Evolutionary conservation across 2,113 vertebrate species (phyloP).

Genomic region (Aix galericulata): DNA sequence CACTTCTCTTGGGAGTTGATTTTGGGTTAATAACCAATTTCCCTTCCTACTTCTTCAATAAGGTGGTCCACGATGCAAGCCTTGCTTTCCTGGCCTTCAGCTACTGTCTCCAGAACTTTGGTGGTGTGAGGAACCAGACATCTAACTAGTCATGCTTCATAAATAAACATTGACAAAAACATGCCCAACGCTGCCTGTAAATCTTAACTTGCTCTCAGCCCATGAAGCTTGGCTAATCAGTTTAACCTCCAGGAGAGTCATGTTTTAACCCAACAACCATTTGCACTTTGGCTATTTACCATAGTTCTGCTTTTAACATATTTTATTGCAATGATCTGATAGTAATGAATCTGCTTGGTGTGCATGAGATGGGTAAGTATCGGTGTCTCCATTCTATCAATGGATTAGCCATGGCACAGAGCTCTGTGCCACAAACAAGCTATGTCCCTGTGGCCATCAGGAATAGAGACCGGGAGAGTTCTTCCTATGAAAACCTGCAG

Average conservation of each 20-base stretch:
- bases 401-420: neutral
- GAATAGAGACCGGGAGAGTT: neutral
- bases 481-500: neutral
- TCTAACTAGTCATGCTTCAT: slow-evolving; percentile 28
- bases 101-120: slow-evolving; percentile 67
- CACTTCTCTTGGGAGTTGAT: neutral
- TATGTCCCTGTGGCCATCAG: neutral
- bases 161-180: slow-evolving; percentile 26
- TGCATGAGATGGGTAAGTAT: neutral
- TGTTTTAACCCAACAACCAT: slow-evolving; percentile 15
- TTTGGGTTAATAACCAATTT: slow-evolving; percentile 41
- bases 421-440: neutral
- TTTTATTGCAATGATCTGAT: neutral
- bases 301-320: slow-evolving; percentile 17
- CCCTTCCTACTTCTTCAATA: slow-evolving; percentile 62
- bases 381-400: neutral
- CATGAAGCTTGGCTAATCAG: slow-evolving; percentile 43
- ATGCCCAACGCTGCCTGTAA: neutral
- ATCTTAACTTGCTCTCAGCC: slow-evolving; percentile 35
- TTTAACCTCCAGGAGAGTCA: slow-evolving; percentile 18
- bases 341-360: neutral
- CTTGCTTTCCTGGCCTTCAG: slow-evolving; percentile 62
- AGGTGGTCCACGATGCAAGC: slow-evolving; percentile 54
- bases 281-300: slow-evolving; percentile 11
- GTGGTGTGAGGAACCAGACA: slow-evolving; percentile 56